Base-by-base conservation (phyloP, 2,888 invertebrate species). In the Dryadula phaetusa region DNA sequence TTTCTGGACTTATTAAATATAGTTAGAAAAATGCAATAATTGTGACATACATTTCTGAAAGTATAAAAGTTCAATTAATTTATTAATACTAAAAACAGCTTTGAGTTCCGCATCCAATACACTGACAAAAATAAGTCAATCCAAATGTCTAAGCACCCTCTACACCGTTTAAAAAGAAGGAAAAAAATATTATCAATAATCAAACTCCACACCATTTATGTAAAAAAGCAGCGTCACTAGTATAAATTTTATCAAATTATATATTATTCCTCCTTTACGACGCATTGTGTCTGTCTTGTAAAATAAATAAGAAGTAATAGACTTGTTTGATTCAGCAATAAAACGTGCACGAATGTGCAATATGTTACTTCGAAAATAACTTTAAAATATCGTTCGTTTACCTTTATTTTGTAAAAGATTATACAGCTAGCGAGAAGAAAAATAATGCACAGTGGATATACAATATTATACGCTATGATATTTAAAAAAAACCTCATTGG, bases 311-410 rank as follows among this genome's bases (percentile, higher is more conserved):
- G 52, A 56, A 68, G 54, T 64, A 72, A 71, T 71, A 56, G 54
- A 49, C 62, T 62, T 70, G 70, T 71, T 71, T 67, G 69, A 69
- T 67, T 67, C 71, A 69, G 62, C 66, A 54, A 52, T 69, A 67
- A 70, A 69, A 66, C 58, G 56, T 71, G 71, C 67, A 70, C 70
- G 70, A 72, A 73, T 70, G 69, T 61, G 70, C 70, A 70, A 63
- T 66, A 53, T 46, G 47, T 56, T 73, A 75, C 79, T 87, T 85
- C 82, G 86, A 84, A 85, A 84, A 58, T 58, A 65, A 65, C 60
- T 75, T 80, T 84, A 83, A 70, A 82, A 81, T 82, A 69, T 40
- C 56, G 56, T 25, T 22, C 40, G 68, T 76, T 78, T 74, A 75
- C 72, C 79, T 80, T 80, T 79, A 76, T 66, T 64, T 78, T 62